Conservation (phyloP, 2,888 invertebrate species). For the Exocentrus adspersus region DNA sequence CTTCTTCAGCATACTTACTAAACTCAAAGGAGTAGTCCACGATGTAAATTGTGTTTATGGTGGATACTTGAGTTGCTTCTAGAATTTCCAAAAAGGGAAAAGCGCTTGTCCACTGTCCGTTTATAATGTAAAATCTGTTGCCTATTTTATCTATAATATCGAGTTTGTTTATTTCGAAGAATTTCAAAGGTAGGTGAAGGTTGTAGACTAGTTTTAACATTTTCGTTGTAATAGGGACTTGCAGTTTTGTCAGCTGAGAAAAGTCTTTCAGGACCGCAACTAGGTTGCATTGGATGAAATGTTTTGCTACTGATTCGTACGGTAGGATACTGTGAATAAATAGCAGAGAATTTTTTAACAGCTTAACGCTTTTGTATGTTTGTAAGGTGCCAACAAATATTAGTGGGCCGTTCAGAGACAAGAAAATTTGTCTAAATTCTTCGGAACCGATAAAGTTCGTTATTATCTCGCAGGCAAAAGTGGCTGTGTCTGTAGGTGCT, state of each 20-base stretch:
- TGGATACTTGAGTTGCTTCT: slow-evolving; percentile 47
- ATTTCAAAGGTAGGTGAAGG: slow-evolving; percentile 54
- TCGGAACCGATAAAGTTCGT: slow-evolving; percentile 37
- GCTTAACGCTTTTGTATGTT: slow-evolving; percentile 35
- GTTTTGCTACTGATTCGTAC: slow-evolving; percentile 47
- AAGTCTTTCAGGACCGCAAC: slow-evolving; percentile 44
- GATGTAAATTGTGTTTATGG: slow-evolving; percentile 53
- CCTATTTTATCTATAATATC: slow-evolving; percentile 53
- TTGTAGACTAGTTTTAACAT: slow-evolving; percentile 49
- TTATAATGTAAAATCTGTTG: slow-evolving; percentile 54
- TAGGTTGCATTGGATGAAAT: slow-evolving; percentile 44
- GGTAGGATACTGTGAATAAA: slow-evolving; percentile 51
- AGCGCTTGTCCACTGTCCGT: slow-evolving; percentile 46
- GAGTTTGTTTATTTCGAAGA: slow-evolving; percentile 50
- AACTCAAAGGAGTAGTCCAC: slow-evolving; percentile 53
- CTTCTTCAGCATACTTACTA: slow-evolving; percentile 11
- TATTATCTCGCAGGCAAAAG: slow-evolving; percentile 46
- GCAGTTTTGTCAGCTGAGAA: slow-evolving; percentile 27
- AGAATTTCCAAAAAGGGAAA: slow-evolving; percentile 58
- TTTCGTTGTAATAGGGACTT: slow-evolving; percentile 47
- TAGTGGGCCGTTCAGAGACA: slow-evolving; percentile 43
- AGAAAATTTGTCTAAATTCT: slow-evolving; percentile 46
- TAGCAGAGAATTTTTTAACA: slow-evolving; percentile 48
- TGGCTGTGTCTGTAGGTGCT: slow-evolving; percentile 35
- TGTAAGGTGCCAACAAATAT: slow-evolving; percentile 43